phyloP scores from a whole-genome alignment of 2,888 invertebrate genomes.

The Liodrosophila aerea region DNA sequence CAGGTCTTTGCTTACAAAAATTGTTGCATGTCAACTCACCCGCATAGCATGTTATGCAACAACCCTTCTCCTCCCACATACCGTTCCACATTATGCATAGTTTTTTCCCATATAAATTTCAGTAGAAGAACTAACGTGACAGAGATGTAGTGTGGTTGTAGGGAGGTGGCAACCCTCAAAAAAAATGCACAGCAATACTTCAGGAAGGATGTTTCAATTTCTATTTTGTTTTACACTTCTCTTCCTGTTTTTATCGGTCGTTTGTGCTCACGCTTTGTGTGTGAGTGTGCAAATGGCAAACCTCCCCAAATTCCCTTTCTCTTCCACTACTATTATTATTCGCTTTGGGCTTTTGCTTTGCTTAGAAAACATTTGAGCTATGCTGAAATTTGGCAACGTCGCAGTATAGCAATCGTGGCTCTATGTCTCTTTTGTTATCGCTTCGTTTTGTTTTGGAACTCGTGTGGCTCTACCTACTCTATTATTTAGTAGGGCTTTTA shows the following conservation, averaged over 20 bases:
- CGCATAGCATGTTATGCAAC: slow-evolving; percentile 30
- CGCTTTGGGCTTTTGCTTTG: slow-evolving; percentile 1
- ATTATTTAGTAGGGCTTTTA: slow-evolving; percentile 54
- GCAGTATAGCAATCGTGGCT: slow-evolving; percentile 23
- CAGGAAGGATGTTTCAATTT: slow-evolving; percentile 79
- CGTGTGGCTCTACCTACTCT: slow-evolving; percentile 36
- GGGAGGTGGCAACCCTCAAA: too few species aligned
- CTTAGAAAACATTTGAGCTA: slow-evolving; percentile 39
- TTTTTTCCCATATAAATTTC: slow-evolving; percentile 57
- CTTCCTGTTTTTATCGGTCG: slow-evolving; percentile 70
- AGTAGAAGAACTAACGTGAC: slow-evolving; percentile 31
- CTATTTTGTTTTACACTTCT: slow-evolving; percentile 72
- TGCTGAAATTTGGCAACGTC: slow-evolving; percentile 66
- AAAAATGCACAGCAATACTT: too few species aligned
- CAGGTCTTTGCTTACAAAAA: slow-evolving; percentile 67
- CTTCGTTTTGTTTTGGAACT: slow-evolving; percentile 28
- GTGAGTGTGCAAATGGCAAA: slow-evolving; percentile 52
- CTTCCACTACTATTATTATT: too few species aligned
- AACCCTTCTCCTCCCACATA: slow-evolving; percentile 15
- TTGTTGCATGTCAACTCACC: slow-evolving; percentile 69
- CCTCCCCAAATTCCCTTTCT: slow-evolving; percentile 41
- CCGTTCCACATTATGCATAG: slow-evolving; percentile 29
- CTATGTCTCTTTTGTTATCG: slow-evolving; percentile 37
- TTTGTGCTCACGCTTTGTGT: slow-evolving; percentile 24
- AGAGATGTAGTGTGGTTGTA: slow-evolving; percentile 53